Evolutionary conservation across 2,797 vertebrate species (phyloP).

Genomic region (Xiphophorus birchmanni): DNA sequence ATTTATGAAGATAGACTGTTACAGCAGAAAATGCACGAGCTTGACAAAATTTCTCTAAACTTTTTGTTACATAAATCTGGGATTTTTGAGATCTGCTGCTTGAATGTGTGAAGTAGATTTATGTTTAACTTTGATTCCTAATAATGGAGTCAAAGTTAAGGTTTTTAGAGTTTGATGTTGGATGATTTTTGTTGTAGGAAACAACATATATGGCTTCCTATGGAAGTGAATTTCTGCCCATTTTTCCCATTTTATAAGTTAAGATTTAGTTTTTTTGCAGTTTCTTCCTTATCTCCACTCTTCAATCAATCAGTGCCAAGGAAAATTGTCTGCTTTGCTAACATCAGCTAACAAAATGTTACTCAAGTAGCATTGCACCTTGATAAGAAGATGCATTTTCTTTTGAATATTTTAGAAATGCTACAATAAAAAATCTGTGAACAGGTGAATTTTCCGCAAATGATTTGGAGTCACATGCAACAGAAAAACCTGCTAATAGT

Average conservation of each 20-base stretch:
- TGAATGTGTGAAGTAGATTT: neutral
- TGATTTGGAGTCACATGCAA: neutral
- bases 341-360: neutral
- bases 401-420: neutral
- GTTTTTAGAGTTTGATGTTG: neutral
- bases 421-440: neutral
- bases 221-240: neutral
- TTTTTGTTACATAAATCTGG: neutral
- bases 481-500: neutral
- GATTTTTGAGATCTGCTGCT: neutral
- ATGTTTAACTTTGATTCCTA: neutral
- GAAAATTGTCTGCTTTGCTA: neutral
- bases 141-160: neutral
- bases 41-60: conserved; percentile 76
- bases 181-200: neutral
- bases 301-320: neutral
- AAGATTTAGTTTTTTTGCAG: neutral
- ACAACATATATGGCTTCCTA: neutral
- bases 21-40: conserved; percentile 77
- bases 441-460: neutral
- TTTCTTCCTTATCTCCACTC: neutral
- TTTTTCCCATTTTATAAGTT: neutral
- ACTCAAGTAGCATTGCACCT: neutral
- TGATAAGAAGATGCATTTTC: neutral
- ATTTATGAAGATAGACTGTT: conserved; percentile 72